Conservation (phyloP, 2,113 vertebrate species). For the Pseudopodoces humilis region DNA sequence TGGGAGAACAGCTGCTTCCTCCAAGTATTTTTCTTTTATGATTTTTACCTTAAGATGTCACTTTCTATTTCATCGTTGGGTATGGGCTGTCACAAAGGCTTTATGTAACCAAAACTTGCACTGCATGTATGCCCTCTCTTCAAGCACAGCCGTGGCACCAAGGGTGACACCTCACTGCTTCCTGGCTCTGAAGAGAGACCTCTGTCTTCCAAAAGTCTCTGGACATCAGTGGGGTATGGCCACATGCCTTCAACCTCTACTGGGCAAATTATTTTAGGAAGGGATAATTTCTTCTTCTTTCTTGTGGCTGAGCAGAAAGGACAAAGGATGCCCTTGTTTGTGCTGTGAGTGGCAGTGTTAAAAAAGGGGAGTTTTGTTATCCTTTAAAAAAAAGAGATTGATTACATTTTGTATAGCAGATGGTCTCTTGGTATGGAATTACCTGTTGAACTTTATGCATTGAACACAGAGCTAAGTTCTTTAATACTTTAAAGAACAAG, state of each 20-base stretch:
- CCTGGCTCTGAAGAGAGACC: neutral
- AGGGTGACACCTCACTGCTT: neutral
- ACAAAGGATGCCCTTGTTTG: neutral
- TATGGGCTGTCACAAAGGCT: slow-evolving; percentile 34
- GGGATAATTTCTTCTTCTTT: neutral
- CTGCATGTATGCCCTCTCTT: neutral
- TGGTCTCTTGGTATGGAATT: slow-evolving; percentile 47
- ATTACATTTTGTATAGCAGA: slow-evolving; percentile 45
- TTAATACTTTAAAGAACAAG: neutral
- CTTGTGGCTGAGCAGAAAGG: slow-evolving; percentile 14
- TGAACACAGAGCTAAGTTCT: slow-evolving; percentile 4
- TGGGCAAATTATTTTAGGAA: slow-evolving; percentile 15
- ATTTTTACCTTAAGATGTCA: slow-evolving; percentile 29
- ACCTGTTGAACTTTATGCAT: slow-evolving; percentile 19
- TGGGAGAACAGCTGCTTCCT: slow-evolving; percentile 40
- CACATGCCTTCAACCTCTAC: neutral
- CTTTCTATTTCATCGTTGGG: neutral
- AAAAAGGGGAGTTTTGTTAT: neutral
- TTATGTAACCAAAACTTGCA: slow-evolving; percentile 30
- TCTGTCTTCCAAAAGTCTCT: slow-evolving; percentile 1
- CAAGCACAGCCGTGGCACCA: neutral
- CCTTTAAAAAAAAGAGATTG: slow-evolving; percentile 7
- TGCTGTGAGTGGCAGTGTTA: neutral
- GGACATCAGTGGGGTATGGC: neutral
- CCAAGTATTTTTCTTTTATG: slow-evolving; percentile 18